Base-by-base conservation (phyloP, 2,797 vertebrate genomes). In the Darevskia nairensis region DNA sequence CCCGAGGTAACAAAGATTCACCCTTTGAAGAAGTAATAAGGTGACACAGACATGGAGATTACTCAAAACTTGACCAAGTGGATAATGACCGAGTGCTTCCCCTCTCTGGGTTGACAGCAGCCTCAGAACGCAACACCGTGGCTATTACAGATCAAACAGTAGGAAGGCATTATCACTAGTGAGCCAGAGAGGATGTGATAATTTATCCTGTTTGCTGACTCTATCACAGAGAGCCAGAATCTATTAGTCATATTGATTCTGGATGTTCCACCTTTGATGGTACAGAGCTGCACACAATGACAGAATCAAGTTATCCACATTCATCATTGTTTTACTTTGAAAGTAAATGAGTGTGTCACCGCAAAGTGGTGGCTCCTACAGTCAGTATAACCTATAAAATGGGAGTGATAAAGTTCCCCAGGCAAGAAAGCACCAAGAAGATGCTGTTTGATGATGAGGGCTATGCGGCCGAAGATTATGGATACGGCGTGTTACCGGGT, bases 191-290 rank as follows among this genome's bases (percentile, higher is more conserved):
- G 79, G 84, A 90, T 86, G 89, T 44, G 83, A 84, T 90, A 44
- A 96, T 94, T 94, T 71, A 89, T 91, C 64, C 92, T 87, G 91
- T 92, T 90, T 95, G 94, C 93, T 92, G 94, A 85, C 88, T 94
- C 89, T 87, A 89, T 94, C 46, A 8, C 86, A 90, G 69, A 90
- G 61, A 93, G 91, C 91, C 92, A 82, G 86, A 90, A 94, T 84
- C 95, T 93, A 94, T 93, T 92, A 91, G 86, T 94, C 93, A 89
- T 87, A 96, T 91, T 87, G 95, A 95, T 94, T 80, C 88, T 82
- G 82, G 92, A 95, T 85, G 90, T 94, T 93, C 89, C 86, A 88
- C 86, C 89, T 86, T 82, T 92, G 92, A 92, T 89, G 87, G 86
- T 75, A 92, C 86, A 44, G 91, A 93, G 94, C 90, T 44, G 86